Percentiles rank a stretch among this genome's conserved stretches.
phyloP scores from a whole-genome alignment of 1,140 invertebrate species.

The Mylabris phalerata region DNA sequence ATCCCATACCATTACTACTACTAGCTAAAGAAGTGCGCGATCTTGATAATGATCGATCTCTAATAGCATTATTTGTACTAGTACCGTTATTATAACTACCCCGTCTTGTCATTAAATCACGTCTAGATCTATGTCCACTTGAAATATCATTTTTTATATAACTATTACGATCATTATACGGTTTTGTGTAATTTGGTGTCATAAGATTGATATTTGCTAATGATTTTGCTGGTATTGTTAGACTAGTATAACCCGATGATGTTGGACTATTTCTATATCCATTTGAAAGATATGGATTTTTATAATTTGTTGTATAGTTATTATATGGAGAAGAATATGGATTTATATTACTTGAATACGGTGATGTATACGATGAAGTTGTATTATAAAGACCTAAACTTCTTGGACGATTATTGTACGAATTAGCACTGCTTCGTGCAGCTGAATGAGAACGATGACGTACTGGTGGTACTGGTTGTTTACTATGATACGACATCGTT shows the following conservation, averaged over 20 bases:
- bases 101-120: constrained; percentile 23
- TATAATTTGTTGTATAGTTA: constrained; percentile 33
- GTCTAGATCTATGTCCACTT: constrained; percentile 15
- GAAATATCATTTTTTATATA: constrained; percentile 9
- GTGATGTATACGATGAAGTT: constrained; percentile 5
- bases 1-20: constrained; percentile 31
- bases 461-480: constrained; percentile 27
- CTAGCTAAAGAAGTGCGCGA: constrained; percentile 29
- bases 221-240: constrained; percentile 38
- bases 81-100: constrained; percentile 23
- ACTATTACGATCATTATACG: constrained; percentile 21
- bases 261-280: constrained; percentile 25
- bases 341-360: too few relatives aligned
- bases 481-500: constrained; percentile 28
- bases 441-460: constrained; percentile 30
- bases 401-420: constrained; percentile 43
- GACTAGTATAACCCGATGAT: constrained; percentile 31
- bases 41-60: constrained; percentile 34
- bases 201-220: constrained; percentile 29
- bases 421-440: constrained; percentile 17
- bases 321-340: constrained; percentile 36
- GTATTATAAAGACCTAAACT: constrained; percentile 38
- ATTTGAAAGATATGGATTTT: constrained; percentile 39
- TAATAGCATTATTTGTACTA: not conserved
- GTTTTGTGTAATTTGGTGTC: constrained; percentile 28